Conservation (phyloP, 2,888 invertebrate genomes). For the Drosophila subquinaria region DNA sequence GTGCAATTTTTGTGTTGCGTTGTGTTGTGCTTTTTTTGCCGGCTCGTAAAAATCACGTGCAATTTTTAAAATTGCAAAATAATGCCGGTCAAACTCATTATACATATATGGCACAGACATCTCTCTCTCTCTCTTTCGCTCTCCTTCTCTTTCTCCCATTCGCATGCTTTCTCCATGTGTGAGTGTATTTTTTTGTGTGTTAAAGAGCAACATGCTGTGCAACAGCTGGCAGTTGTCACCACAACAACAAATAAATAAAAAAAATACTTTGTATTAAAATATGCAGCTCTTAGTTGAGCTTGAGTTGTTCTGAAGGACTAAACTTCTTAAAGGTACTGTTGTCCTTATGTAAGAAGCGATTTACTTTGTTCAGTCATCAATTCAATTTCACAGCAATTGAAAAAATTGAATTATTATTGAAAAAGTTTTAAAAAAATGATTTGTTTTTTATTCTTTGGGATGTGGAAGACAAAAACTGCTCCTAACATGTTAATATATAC, state of each 20-base stretch:
- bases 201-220: conserved; percentile 44
- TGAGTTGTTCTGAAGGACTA: not conserved
- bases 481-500: too few relatives aligned
- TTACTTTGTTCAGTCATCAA: not conserved
- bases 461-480: too few relatives aligned
- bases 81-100: conserved; percentile 80
- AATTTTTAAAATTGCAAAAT: conserved; percentile 75
- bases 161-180: not conserved
- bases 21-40: conserved; percentile 52
- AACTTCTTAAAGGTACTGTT: not conserved
- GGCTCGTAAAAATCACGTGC: conserved; percentile 71
- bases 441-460: too few relatives aligned
- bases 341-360: not conserved
- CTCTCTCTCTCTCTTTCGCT: conserved; percentile 6
- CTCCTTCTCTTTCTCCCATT: conserved; percentile 1
- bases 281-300: not conserved
- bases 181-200: conserved; percentile 2
- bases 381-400: not conserved
- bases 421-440: too few relatives aligned
- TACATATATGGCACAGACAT: conserved; percentile 33
- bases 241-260: conserved; percentile 26
- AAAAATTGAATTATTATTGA: too few relatives aligned
- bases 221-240: conserved; percentile 58
- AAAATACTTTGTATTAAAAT: conserved; percentile 1
- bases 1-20: conserved; percentile 27